Evolutionary conservation across 2,797 vertebrate genomes (phyloP).

Genomic region (Rhinogobio ventralis): DNA sequence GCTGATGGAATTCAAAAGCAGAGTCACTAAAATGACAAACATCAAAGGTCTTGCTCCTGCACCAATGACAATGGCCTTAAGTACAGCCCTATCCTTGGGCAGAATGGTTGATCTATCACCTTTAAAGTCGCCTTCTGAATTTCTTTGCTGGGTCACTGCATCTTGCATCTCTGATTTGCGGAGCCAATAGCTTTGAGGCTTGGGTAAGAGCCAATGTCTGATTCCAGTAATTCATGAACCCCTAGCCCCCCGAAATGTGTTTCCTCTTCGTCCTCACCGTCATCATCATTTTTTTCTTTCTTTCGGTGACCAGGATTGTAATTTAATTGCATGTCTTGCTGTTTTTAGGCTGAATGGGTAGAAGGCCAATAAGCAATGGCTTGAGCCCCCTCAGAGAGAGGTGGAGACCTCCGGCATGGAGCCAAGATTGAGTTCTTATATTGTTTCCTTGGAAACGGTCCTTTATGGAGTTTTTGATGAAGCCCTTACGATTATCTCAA

Average conservation of each 20-base stretch:
- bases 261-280: slow-evolving; percentile 49
- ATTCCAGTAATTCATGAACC: slow-evolving; percentile 63
- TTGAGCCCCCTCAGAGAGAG: slow-evolving; percentile 50
- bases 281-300: not conserved
- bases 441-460: slow-evolving; percentile 59
- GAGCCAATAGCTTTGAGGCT: slow-evolving; percentile 61
- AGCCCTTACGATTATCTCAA: slow-evolving; percentile 30
- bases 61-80: slow-evolving; percentile 68
- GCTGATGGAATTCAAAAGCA: slow-evolving; percentile 72
- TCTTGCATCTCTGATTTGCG: slow-evolving; percentile 68
- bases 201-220: slow-evolving; percentile 67
- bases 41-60: slow-evolving; percentile 74
- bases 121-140: slow-evolving; percentile 62
- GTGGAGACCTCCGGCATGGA: slow-evolving; percentile 52
- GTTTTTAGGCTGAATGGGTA: slow-evolving; percentile 67
- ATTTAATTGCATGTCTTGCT: slow-evolving; percentile 69
- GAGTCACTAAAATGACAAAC: slow-evolving; percentile 70
- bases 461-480: slow-evolving; percentile 39
- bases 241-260: slow-evolving; percentile 59
- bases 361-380: slow-evolving; percentile 56
- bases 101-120: slow-evolving; percentile 71
- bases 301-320: slow-evolving; percentile 64
- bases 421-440: slow-evolving; percentile 57
- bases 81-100: slow-evolving; percentile 65
- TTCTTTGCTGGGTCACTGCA: slow-evolving; percentile 67